phyloP scores from a whole-genome alignment of 2,797 vertebrate genomes.

The Fundulus diaphanus region DNA sequence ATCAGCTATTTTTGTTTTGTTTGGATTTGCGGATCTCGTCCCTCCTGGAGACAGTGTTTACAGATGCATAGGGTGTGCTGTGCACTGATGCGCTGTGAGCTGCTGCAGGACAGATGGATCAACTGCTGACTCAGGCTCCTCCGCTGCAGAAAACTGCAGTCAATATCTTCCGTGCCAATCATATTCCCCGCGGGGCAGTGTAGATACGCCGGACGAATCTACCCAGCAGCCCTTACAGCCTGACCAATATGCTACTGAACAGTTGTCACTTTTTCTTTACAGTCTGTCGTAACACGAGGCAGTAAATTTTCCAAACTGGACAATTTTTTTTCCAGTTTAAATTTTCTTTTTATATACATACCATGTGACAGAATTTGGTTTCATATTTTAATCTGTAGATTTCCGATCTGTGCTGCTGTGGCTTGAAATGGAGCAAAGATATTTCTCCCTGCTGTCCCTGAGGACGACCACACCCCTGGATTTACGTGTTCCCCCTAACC shows the following conservation, averaged over 20 bases:
- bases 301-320: background rate
- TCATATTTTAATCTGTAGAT: background rate
- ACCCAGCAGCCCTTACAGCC: conserved; percentile 36
- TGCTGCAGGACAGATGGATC: conserved; percentile 51
- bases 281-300: background rate
- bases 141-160: conserved; percentile 47
- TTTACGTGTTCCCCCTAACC: conserved; percentile 53
- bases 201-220: conserved; percentile 54
- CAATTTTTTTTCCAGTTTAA: background rate
- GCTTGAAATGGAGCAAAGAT: background rate
- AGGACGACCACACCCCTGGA: conserved; percentile 75
- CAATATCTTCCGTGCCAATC: conserved; percentile 53
- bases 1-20: background rate
- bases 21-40: background rate
- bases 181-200: conserved; percentile 27
- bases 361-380: background rate
- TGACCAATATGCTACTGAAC: background rate
- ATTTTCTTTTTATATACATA: background rate
- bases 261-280: background rate
- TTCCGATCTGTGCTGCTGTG: background rate
- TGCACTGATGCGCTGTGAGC: conserved; percentile 19
- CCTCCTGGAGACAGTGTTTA: background rate
- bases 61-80: conserved; percentile 27
- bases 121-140: conserved; percentile 64
- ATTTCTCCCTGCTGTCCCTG: background rate